Conservation (phyloP, 2,113 vertebrate species). For the Cervus canadensis region DNA sequence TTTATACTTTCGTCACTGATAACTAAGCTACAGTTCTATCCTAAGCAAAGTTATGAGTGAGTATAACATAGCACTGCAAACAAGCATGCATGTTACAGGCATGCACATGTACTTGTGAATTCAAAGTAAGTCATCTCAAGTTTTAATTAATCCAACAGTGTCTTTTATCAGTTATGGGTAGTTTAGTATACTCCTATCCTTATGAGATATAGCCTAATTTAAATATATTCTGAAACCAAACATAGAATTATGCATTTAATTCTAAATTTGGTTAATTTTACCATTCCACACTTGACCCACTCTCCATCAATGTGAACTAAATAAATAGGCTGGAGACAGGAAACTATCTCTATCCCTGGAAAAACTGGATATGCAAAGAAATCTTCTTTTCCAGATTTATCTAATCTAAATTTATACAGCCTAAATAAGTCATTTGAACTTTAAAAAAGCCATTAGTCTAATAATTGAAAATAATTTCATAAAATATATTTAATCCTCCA, state of each 20-base stretch:
- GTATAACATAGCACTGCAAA: background rate
- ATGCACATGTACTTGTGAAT: background rate
- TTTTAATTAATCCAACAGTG: slow-evolving; percentile 24
- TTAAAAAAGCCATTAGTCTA: slow-evolving; percentile 10
- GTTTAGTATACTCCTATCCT: slow-evolving; percentile 22
- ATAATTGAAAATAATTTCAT: background rate
- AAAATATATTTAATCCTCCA: background rate
- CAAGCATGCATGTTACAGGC: background rate
- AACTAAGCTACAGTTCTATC: slow-evolving; percentile 16
- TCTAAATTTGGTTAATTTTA: slow-evolving; percentile 31
- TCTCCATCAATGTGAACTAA: slow-evolving; percentile 21
- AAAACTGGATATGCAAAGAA: slow-evolving; percentile 19
- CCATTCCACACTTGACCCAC: background rate
- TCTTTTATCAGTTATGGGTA: background rate
- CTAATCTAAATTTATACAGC: background rate
- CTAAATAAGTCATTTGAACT: slow-evolving; percentile 26
- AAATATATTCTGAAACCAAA: slow-evolving; percentile 48
- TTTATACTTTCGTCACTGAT: background rate
- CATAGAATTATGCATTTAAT: background rate
- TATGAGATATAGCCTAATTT: slow-evolving; percentile 16
- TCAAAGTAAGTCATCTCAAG: background rate
- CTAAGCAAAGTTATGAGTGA: background rate
- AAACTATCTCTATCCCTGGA: background rate
- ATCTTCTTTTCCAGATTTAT: background rate
- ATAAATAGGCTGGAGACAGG: background rate